These are phyloP conservation scores for Cyprinus carpio DNA, from an alignment of 2,113 vertebrate genomes.

Conservation along the genomic window DNA sequence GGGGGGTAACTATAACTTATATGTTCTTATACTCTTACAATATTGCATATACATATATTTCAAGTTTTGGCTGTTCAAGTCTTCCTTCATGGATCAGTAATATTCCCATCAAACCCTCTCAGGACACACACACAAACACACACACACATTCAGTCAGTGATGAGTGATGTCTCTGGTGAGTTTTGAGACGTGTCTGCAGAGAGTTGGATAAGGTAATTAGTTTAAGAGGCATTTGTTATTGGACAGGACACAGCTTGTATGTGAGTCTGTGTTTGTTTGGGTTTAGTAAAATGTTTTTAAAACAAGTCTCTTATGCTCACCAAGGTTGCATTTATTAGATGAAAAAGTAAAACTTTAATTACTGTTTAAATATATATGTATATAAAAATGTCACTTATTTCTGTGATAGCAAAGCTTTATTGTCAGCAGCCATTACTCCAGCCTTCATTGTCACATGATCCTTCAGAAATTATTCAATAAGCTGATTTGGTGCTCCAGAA, in stretches of 20 bases:
- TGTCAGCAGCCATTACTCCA: too few relatives aligned
- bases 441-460: too few relatives aligned
- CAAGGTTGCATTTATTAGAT: background rate
- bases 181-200: constrained; percentile 9
- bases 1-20: background rate
- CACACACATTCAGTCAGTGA: background rate
- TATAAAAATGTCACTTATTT: too few relatives aligned
- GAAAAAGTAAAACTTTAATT: background rate
- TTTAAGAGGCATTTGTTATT: constrained; percentile 13
- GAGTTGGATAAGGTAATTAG: background rate
- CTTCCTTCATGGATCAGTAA: background rate
- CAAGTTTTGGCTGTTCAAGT: background rate
- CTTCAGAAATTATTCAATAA: too few relatives aligned
- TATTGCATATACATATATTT: background rate
- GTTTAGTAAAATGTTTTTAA: background rate
- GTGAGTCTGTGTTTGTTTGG: background rate
- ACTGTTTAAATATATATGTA: too few relatives aligned
- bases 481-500: too few relatives aligned
- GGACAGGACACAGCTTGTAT: constrained; percentile 18
- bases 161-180: constrained; percentile 11
- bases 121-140: background rate
- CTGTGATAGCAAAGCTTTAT: too few relatives aligned
- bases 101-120: background rate
- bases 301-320: too few relatives aligned
- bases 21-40: background rate